These are phyloP conservation scores for Rutilus rutilus DNA, from an alignment of 2,113 vertebrate genomes.

Conservation along the genomic window DNA sequence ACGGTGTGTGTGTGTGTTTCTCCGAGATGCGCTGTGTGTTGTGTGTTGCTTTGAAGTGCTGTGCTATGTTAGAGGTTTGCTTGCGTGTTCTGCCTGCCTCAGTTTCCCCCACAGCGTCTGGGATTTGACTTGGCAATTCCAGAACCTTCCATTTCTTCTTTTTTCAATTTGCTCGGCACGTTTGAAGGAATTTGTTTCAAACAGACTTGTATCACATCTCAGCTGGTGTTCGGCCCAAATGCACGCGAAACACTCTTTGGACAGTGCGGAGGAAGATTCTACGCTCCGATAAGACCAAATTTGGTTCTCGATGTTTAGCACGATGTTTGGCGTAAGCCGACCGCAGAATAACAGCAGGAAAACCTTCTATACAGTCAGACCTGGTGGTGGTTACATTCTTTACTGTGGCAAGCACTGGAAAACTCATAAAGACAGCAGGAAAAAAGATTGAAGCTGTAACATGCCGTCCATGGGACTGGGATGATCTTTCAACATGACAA, in stretches of 20 bases:
- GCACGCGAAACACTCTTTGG: background rate
- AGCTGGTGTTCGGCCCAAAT: slow-evolving; percentile 7
- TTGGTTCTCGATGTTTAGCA: background rate
- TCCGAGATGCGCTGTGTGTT: background rate
- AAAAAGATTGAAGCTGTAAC: background rate
- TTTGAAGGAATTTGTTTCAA: slow-evolving; percentile 22
- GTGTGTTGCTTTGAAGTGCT: slow-evolving; percentile 26
- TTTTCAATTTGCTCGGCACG: slow-evolving; percentile 9
- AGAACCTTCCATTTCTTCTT: slow-evolving; percentile 36
- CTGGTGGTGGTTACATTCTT: slow-evolving; percentile 8
- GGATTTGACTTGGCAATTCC: slow-evolving; percentile 25
- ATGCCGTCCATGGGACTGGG: background rate
- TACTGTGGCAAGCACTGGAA: background rate
- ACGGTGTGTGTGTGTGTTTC: slow-evolving; percentile 12
- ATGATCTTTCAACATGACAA: slow-evolving; percentile 35
- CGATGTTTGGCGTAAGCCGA: background rate
- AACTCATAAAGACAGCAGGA: slow-evolving; percentile 19
- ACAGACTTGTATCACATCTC: slow-evolving; percentile 15
- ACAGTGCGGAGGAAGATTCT: background rate
- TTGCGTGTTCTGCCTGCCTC: slow-evolving; percentile 1
- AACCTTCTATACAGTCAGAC: background rate
- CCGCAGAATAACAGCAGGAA: too few species aligned
- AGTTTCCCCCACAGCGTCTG: slow-evolving; percentile 35
- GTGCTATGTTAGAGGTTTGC: background rate
- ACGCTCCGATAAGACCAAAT: background rate